Base-by-base conservation (phyloP, 2,113 vertebrate genomes). In the Todiramphus saurophagus region DNA sequence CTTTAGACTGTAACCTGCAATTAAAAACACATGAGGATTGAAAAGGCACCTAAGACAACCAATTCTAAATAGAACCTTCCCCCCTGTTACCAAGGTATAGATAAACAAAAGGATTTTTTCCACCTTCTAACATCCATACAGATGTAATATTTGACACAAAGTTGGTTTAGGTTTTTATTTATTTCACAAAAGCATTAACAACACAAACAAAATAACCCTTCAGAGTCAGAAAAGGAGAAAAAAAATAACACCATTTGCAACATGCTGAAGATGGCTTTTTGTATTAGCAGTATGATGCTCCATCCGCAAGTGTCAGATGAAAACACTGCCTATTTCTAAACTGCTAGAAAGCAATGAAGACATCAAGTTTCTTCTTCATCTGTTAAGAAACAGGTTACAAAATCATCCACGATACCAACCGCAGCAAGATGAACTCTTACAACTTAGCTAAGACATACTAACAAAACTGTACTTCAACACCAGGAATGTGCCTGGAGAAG, bases 1-100 rank as follows among this genome's bases (percentile, higher is more conserved):
- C 89, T 95, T 92, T 77, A 84, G 30, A 51, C 43, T 86, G 53
- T 28, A 96, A 90, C 72, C 59, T 92, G 43, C 35, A 97, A 93
- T 83, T 94, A 85, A 87, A 79, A 91, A 93, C 77, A 90, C 37
- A 31, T 4, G 53, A 83, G 50, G 62, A 78, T 7, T 62, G 44
- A 86, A 86, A 92, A 89, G 51, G 37, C 43, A 83, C 44, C 44
- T 48, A 64, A 89, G 13, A 83, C 1, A 3, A 93, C 17, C 39
- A n/a, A 77, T 59, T 91, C 59, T 44, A 68, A 28, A 18, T 11
- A 50, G 51, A 91, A 83, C n/a, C 79, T 62, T 58, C 35, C 7
- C 21, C 66, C 28, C 76, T 81, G 6, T 68, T 90, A 39, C 78
- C 33, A 48, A 46, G 13, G 31, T 25, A 64, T 1, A 83, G 46